Base-by-base conservation (phyloP, 2,888 invertebrate genomes). In the Ypsolopha sequella region DNA sequence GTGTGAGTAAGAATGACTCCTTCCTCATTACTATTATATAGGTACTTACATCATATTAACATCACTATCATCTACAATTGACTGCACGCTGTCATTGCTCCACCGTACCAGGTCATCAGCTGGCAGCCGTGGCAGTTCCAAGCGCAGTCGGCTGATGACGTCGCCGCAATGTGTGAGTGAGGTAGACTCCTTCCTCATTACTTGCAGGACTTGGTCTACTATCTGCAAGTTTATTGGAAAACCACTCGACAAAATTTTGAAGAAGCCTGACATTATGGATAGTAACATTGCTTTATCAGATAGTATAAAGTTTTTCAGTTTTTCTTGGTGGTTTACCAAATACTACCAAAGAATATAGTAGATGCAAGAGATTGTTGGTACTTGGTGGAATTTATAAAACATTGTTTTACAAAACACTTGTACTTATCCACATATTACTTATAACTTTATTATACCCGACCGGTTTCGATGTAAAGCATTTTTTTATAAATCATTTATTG, bases 41-140 rank as follows among this genome's bases (percentile, higher is more conserved):
- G 33, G 6, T 34, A 65, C 80, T 72, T 56, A 84, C 85, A 84
- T 78, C 82, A 82, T 81, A 58, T 84, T 85, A 13, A 77, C 68
- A 71, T 87, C 87, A 56, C 58, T 70, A 54, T 85, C 74, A 36
- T 79, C 70, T n/a, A 81, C 66, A 51, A 87, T 77, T 1, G 80
- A 73, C 58, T 87, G 82, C 0, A 87, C 60, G 50, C 80, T 76
- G 14, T 82, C 80, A 67, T 75, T 75, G 55, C 72, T 66, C 76
- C 84, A 78, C 13, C 63, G 58, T 13, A 84, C 70, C 35, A 87
- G 55, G 38, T 76, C 71, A 7, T 68, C 65, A 0, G 65, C 52
- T 0, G 73, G 65, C 41, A 78, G 55, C 53, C 68, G 63, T 0
- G 75, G 70, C 9, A 87, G 58, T 55, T 84, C 85, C 50, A 85